These are phyloP conservation scores for Eulemur coronatus DNA, from an alignment of 2,797 vertebrate species.

Conservation along the genomic window DNA sequence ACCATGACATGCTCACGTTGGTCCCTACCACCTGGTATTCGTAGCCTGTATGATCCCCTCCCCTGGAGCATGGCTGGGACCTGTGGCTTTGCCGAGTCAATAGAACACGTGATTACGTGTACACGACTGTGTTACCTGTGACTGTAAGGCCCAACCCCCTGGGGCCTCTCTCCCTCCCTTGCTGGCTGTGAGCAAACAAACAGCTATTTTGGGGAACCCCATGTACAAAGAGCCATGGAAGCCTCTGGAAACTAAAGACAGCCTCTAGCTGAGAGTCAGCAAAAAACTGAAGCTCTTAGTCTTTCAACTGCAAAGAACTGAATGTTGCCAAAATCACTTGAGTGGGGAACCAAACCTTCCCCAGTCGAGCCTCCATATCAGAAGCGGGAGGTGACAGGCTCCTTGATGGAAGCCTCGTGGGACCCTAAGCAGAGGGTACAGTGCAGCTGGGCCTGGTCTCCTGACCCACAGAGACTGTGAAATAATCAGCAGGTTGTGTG, in stretches of 20 bases:
- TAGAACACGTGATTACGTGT: accelerated
- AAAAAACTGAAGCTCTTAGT: not conserved
- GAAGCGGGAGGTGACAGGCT: no score
- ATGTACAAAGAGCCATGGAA: not conserved
- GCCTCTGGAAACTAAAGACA: not conserved
- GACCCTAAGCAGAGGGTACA: not conserved
- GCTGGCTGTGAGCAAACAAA: not conserved
- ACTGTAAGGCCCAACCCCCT: accelerated
- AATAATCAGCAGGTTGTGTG: accelerated
- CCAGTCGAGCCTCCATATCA: not conserved
- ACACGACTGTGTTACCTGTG: accelerated
- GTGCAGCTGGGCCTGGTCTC: not conserved
- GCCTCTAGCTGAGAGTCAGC: not conserved
- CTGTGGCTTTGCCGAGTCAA: accelerated
- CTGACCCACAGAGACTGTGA: not conserved
- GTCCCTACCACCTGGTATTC: accelerated
- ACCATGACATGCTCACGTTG: not conserved
- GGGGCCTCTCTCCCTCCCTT: not conserved
- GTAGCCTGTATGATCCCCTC: no score
- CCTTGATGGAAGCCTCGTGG: not conserved
- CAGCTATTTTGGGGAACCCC: accelerated
- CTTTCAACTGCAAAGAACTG: not conserved
- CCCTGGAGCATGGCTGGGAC: no score
- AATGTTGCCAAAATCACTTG: accelerated
- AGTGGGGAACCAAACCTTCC: not conserved